Base-by-base conservation (phyloP, 30 jellyfish, hydroid and myxozoan genomes). In the Aurelia aurita region DNA sequence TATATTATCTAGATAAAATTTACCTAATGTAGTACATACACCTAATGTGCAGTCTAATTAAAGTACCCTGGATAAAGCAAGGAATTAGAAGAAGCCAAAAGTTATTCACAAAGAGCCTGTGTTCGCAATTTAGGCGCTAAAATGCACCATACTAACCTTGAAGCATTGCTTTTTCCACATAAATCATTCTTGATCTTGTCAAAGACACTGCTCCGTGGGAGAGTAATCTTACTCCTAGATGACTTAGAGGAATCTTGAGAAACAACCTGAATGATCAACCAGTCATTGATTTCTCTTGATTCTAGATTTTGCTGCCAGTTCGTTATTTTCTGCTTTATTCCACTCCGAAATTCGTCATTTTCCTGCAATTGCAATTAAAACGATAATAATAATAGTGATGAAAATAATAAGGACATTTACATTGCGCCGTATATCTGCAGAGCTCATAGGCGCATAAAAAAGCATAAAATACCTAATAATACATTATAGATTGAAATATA, bases 181-280 rank as follows among this genome's bases (percentile, higher is more conserved):
- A 91, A 76, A 11, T 91, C 98, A 61, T 80, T 66, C 76, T 80
- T 78, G 23, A 91, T 85, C 64, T 85, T 91, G 75, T 91, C 98
- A 73, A 63, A 91, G 58, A 91, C 98, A 31, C 94, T 86, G 49
- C 95, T 49, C 29, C 98, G 60, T 43, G 94, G 94, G 18, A 91
- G 81, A 18, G 32, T 69, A 34, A 69, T 79, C 54, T 79, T 91
- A 27, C 84, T 72, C 71, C 70, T 68, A 2, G 83, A 27, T 20
- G 93, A 20, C 21, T 12, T 60, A n/a, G 63, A 60, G 4, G 64
- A 18, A 45, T 64, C 96, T 47, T 74, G 90, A n/a, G 75, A 29
- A 16, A 61, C 88, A 58, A 87, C 96, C 49, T 87, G 96, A 34
- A 87, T 71, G 31, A 87, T 72, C 25, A 87, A 71, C 90, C 96